phyloP scores from a whole-genome alignment of 2,113 vertebrate species.

The Myotis lucifugus region DNA sequence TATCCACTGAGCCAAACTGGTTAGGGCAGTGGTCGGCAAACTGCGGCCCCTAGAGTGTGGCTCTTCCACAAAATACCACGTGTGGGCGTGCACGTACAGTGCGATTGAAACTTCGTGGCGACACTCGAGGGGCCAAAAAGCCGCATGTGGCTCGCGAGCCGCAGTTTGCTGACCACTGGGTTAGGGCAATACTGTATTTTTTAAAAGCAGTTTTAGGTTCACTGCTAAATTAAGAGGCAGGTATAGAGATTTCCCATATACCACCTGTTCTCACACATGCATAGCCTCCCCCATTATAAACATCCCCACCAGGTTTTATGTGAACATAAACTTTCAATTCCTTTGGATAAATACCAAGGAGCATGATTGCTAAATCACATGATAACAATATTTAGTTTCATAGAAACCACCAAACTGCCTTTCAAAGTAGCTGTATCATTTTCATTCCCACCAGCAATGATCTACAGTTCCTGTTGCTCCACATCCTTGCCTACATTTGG shows the following conservation, averaged over 20 bases:
- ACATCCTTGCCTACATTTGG: not conserved
- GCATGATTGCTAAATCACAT: not conserved
- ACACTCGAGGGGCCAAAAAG: no score
- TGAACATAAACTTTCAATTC: not conserved
- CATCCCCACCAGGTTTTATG: not conserved
- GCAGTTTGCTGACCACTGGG: no score
- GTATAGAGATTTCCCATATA: not conserved
- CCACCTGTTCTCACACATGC: not conserved
- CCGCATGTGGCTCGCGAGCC: no score
- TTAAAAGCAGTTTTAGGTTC: not conserved
- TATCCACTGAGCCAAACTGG: no score
- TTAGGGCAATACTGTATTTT: not conserved
- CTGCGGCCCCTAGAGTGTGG: no score
- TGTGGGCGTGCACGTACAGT: no score
- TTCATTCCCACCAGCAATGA: not conserved
- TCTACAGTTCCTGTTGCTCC: not conserved
- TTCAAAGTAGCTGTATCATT: not conserved
- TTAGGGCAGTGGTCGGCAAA: no score
- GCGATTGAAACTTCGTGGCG: no score
- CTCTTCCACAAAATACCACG: no score
- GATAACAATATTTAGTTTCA: not conserved
- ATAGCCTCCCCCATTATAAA: not conserved
- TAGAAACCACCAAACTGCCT: not conserved
- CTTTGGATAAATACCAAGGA: not conserved
- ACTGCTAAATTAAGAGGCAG: not conserved